These are phyloP conservation scores for Gopherus flavomarginatus DNA, from an alignment of 2,113 vertebrate species.

Conservation along the genomic window DNA sequence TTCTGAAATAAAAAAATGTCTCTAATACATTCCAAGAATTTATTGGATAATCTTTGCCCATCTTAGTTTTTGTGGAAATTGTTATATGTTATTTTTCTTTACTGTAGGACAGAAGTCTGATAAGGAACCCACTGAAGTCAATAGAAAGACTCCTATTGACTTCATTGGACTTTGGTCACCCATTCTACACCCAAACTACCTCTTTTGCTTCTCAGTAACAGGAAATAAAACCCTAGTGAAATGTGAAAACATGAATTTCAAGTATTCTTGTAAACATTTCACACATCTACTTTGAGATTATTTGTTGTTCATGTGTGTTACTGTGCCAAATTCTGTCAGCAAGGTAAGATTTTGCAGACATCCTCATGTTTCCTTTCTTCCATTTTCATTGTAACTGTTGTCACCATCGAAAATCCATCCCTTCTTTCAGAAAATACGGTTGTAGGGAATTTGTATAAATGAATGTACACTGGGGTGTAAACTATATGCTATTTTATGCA, in stretches of 20 bases:
- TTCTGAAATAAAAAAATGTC: too few species aligned
- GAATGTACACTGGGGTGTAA: neutral
- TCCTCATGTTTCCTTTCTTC: neutral
- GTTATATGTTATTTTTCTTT: conserved; percentile 21
- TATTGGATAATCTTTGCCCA: neutral
- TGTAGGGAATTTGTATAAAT: neutral
- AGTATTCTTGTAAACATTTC: neutral
- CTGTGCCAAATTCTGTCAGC: neutral
- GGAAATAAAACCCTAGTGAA: neutral
- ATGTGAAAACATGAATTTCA: conserved; percentile 29
- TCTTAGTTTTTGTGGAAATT: neutral
- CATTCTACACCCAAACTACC: conserved; percentile 46
- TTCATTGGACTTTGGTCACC: neutral
- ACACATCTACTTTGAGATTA: conserved; percentile 13
- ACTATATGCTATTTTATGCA: neutral
- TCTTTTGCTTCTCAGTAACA: conserved; percentile 18
- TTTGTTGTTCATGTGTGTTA: neutral
- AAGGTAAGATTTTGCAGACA: neutral
- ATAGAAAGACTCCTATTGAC: conserved; percentile 39
- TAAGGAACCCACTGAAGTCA: conserved; percentile 29
- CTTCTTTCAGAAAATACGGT: neutral
- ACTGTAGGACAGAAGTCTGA: neutral
- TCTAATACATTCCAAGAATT: too few species aligned
- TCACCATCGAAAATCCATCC: neutral
- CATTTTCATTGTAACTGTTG: neutral